Evolutionary conservation across 2,888 invertebrate species (phyloP).

Genomic region (Clusia tigrina): DNA sequence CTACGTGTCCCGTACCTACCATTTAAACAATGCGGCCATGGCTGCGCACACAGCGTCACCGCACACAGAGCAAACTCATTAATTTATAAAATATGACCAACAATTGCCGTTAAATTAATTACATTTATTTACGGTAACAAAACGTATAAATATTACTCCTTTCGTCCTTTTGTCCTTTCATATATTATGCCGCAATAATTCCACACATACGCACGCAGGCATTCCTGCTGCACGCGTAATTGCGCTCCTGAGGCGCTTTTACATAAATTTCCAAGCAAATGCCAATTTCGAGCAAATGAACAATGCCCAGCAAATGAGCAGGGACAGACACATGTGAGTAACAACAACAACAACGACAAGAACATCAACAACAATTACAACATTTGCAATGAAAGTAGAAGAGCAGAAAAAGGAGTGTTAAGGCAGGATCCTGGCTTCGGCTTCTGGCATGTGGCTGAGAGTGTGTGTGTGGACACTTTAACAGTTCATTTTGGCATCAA

Average conservation of each 20-base stretch:
- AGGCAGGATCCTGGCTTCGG: too few species aligned
- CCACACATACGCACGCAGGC: constrained; percentile 11
- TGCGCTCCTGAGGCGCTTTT: constrained; percentile 37
- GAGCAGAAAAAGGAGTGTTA: too few species aligned
- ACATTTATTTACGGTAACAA: constrained; percentile 7
- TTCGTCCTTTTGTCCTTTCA: background rate
- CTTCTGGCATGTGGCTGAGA: background rate
- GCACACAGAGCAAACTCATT: constrained; percentile 19
- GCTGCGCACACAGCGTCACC: background rate
- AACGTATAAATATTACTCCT: constrained; percentile 5
- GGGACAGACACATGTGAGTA: too few species aligned
- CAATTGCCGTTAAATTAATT: constrained; percentile 36
- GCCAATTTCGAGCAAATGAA: background rate
- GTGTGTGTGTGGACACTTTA: constrained; percentile 8
- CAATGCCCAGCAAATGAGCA: background rate
- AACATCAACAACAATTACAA: background rate
- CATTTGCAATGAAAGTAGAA: too few species aligned
- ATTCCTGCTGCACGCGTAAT: constrained; percentile 40
- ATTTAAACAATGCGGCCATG: background rate
- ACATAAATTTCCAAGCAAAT: constrained; percentile 33
- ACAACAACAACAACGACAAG: background rate
- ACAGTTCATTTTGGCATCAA: constrained; percentile 4
- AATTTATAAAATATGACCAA: constrained; percentile 35
- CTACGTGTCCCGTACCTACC: background rate
- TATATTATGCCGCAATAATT: background rate